Base-by-base conservation (phyloP, 2,888 invertebrate genomes). In the Pterostichus madidus region DNA sequence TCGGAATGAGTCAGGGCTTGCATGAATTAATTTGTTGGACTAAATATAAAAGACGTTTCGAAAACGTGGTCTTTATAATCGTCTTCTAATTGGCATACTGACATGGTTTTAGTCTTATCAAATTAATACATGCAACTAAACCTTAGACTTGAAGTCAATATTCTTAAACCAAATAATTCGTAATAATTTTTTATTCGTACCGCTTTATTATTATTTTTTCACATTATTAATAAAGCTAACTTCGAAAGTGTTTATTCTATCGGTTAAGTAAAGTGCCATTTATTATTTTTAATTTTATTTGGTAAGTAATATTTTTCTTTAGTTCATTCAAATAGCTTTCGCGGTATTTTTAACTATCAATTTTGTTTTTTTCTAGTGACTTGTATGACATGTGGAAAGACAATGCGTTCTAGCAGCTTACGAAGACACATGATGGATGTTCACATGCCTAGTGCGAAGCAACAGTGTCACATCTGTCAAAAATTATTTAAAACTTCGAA, bases 401-500 rank as follows among this genome's bases (percentile, higher is more conserved):
- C 86, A 80, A 88, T 88, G 87, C 85, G 87, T 81, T 86, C 86
- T 85, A 87, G 86, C 86, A 87, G 88, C 85, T 85, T 88, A 84
- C 84, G 88, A 84, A 87, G 88, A 84, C 88, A 87, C 84, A 87
- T 87, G 84, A 87, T 85, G 76, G 88, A 88, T 82, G 87, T 88
- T 78, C 88, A 88, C 85, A 85, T 86, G 84, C 87, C 88, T n/a
- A 86, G 86, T 44, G 86, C 86, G 83, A 87, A 87, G 84, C 85
- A 87, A 76, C 87, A 87, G 32, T 88, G 88, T 84, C 87, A 87
- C 84, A 85, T 88, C 84, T 88, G 87, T 83, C 87, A 87, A 84
- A 88, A 88, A 85, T 83, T 86, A 46, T 88, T 88, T 84, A 88
- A 88, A 87, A 88, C 87, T 31, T 84, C 87, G 49, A 88, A 88